Conservation (phyloP, 2,888 invertebrate species). For the Meliscaeva auricollis region DNA sequence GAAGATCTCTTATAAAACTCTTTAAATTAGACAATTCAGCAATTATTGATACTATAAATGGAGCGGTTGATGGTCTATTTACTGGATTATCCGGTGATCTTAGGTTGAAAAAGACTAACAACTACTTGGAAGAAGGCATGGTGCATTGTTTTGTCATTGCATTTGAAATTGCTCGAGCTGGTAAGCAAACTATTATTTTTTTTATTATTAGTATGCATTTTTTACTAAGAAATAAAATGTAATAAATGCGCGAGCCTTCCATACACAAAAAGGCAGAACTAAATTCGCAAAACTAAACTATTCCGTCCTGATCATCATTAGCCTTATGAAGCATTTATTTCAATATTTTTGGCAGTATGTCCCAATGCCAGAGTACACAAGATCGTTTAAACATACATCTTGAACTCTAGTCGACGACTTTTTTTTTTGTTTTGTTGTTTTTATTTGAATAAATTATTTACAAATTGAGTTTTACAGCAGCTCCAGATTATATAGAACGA, state of each 20-base stretch:
- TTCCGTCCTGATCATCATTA: too few species aligned
- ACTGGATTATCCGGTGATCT: slow-evolving; percentile 76
- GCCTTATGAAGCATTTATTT: too few species aligned
- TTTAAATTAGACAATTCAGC: slow-evolving; percentile 78
- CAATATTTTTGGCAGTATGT: too few species aligned
- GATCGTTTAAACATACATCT: too few species aligned
- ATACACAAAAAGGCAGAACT: too few species aligned
- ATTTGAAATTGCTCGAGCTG: slow-evolving; percentile 90
- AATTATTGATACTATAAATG: slow-evolving; percentile 81
- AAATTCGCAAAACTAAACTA: too few species aligned
- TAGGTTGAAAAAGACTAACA: slow-evolving; percentile 68
- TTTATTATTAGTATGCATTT: neutral
- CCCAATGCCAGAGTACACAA: too few species aligned
- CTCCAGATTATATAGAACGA: slow-evolving; percentile 92
- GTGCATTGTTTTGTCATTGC: slow-evolving; percentile 88
- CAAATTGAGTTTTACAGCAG: slow-evolving; percentile 82
- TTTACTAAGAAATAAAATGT: too few species aligned
- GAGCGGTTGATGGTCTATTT: slow-evolving; percentile 77
- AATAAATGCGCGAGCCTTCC: too few species aligned
- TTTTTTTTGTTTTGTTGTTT: too few species aligned
- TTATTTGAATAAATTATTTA: neutral
- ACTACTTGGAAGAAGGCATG: slow-evolving; percentile 79
- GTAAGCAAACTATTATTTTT: slow-evolving; percentile 81
- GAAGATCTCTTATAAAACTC: slow-evolving; percentile 85
- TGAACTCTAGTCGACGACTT: too few species aligned